Base-by-base conservation (phyloP, 2,113 vertebrate genomes). In the Todiramphus chloris region DNA sequence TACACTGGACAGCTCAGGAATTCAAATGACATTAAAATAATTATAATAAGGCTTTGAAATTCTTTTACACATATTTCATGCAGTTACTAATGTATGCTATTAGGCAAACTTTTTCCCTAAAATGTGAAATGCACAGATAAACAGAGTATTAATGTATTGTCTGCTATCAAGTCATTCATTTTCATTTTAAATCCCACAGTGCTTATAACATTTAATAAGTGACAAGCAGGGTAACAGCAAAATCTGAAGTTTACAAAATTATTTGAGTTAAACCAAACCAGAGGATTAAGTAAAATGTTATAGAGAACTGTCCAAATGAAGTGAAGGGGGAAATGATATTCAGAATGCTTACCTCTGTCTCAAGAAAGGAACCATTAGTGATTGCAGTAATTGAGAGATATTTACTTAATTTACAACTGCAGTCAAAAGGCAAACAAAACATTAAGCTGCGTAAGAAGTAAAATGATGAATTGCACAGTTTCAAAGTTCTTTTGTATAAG, bases 401-500 rank as follows among this genome's bases (percentile, higher is more conserved):
- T 81, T 93, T 95, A 30, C 43, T 94, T 86, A 93, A 92, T 90
- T 91, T 90, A 86, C 33, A 67, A 16, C 85, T 90, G n/a, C 31
- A 77, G 46, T 85, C n/a, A 80, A 25, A 95, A 90, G 51, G 41
- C 37, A 90, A 94, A 91, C 55, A 94, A 90, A 88, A 69, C 13
- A 48, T 75, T 78, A 81, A 53, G 35, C 48, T 87, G 25, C 37
- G 35, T 70, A 83, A 94, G n/a, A 74, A 80, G 9, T 27, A 59
- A 73, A 16, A 75, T 72, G 48, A 93, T 86, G n/a, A 89, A 80
- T 53, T 87, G n/a, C 35, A 46, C 9, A 90, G 33, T 83, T 95
- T 90, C 64, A 88, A 85, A 94, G 50, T 92, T 79, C 41, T 94
- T 91, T 81, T 59, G 9, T 74, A 50, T 55, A 80, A 94, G 88